A percentile compares a stretch with the other conserved stretches of the same genome.
These are phyloP conservation scores for Tachuris rubrigastra DNA, from an alignment of 2,113 vertebrate species.

Conservation along the genomic window DNA sequence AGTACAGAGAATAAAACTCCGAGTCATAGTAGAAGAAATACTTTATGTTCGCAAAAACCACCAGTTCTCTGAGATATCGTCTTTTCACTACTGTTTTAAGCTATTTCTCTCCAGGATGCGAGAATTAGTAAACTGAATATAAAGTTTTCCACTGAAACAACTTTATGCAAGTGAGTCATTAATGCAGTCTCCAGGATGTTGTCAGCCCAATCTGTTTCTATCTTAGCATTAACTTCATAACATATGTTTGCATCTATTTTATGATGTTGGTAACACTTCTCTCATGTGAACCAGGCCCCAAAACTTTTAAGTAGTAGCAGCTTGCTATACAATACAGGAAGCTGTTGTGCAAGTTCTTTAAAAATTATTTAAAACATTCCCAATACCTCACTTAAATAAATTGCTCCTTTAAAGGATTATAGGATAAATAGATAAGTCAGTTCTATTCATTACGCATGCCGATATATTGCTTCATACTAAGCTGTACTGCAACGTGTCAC, in stretches of 20 bases:
- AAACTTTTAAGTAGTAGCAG: slow-evolving; percentile 38
- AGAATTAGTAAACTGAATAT: background rate
- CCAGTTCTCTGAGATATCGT: background rate
- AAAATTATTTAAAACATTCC: slow-evolving; percentile 28
- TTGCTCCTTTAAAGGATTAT: slow-evolving; percentile 53
- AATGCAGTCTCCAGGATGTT: slow-evolving; percentile 42
- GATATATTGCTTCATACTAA: slow-evolving; percentile 6
- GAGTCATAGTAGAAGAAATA: background rate
- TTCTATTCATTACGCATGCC: background rate
- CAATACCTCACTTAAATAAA: background rate
- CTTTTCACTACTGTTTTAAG: background rate
- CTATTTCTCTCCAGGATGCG: background rate
- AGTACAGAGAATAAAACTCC: background rate
- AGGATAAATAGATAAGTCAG: slow-evolving; percentile 19
- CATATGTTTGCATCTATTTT: slow-evolving; percentile 63
- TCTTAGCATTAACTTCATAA: slow-evolving; percentile 33
- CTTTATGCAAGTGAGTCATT: slow-evolving; percentile 51
- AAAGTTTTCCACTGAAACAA: slow-evolving; percentile 10
- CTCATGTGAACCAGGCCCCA: slow-evolving; percentile 14
- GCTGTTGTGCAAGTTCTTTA: background rate
- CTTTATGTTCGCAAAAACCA: background rate
- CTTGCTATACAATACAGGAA: slow-evolving; percentile 22
- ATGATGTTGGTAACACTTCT: slow-evolving; percentile 7
- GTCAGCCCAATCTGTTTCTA: slow-evolving; percentile 52
- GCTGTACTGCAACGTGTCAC: slow-evolving; percentile 8